These are phyloP conservation scores for Neodiprion virginianus DNA, from an alignment of 1,140 invertebrate species.

Conservation along the genomic window DNA sequence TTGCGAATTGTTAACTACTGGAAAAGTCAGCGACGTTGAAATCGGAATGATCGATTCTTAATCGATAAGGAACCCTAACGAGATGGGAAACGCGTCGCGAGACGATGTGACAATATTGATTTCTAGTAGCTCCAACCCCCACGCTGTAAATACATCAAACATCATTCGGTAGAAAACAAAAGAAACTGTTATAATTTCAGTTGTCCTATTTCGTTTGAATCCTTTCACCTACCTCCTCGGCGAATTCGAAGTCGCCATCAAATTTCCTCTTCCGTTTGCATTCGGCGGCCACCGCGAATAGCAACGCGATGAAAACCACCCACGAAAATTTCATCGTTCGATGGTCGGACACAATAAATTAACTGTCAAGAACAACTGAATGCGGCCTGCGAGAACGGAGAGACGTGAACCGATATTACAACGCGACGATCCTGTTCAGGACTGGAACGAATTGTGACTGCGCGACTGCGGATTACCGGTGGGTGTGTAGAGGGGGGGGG, in stretches of 20 bases:
- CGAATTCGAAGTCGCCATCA: conserved; percentile 74
- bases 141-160: no score
- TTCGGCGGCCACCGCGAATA: conserved; percentile 54
- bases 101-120: no score
- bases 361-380: conserved; percentile 22
- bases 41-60: no score
- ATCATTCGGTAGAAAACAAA: not conserved
- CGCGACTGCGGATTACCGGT: not conserved
- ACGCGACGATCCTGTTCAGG: conserved; percentile 33
- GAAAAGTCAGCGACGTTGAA: no score
- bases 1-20: no score
- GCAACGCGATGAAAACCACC: conserved; percentile 52
- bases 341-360: conserved; percentile 36
- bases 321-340: conserved; percentile 54
- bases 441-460: conserved; percentile 42
- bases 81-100: no score
- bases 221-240: conserved; percentile 67
- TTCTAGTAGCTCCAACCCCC: no score
- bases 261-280: conserved; percentile 69
- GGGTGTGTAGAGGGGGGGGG: no score
- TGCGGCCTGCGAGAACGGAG: conserved; percentile 12
- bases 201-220: not conserved
- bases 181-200: not conserved
- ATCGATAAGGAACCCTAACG: no score
- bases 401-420: conserved; percentile 9